These are phyloP conservation scores for Pterocles burchelli DNA, from an alignment of 2,113 vertebrate species.

Conservation along the genomic window DNA sequence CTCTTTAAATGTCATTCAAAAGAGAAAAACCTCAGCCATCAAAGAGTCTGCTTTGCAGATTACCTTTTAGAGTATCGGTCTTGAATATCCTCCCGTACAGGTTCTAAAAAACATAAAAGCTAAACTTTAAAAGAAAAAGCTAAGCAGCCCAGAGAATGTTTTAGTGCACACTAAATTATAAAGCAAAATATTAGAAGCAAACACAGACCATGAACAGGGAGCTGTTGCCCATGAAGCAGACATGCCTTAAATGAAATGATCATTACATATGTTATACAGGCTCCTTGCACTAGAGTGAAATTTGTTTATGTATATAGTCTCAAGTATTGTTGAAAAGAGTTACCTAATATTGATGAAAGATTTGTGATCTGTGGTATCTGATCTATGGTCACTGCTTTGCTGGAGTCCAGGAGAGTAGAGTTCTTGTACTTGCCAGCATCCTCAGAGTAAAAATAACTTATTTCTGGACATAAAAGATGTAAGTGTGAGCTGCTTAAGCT, in stretches of 20 bases:
- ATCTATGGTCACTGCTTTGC: constrained; percentile 78
- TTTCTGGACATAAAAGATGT: constrained; percentile 16
- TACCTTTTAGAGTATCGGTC: constrained; percentile 9
- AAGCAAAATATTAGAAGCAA: neutral
- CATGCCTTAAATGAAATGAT: neutral
- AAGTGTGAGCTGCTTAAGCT: neutral
- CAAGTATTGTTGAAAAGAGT: neutral
- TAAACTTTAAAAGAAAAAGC: neutral
- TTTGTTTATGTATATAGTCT: neutral
- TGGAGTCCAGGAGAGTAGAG: constrained; percentile 87
- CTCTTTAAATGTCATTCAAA: neutral
- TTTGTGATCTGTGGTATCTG: constrained; percentile 73
- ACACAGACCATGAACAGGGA: neutral
- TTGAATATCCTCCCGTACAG: neutral
- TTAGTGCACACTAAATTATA: neutral
- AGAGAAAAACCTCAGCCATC: neutral
- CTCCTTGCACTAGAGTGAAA: neutral
- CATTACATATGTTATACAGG: neutral
- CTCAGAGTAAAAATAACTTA: neutral
- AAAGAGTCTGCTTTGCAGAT: neutral
- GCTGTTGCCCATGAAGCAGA: neutral
- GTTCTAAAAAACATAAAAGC: constrained; percentile 35
- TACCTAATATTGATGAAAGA: constrained; percentile 86
- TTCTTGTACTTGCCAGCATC: constrained; percentile 73
- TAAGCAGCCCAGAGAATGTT: neutral